A percentile compares a stretch with the other conserved stretches of the same genome.
Evolutionary conservation across 2,113 vertebrate species (phyloP).

Genomic region (Sander vitreus): DNA sequence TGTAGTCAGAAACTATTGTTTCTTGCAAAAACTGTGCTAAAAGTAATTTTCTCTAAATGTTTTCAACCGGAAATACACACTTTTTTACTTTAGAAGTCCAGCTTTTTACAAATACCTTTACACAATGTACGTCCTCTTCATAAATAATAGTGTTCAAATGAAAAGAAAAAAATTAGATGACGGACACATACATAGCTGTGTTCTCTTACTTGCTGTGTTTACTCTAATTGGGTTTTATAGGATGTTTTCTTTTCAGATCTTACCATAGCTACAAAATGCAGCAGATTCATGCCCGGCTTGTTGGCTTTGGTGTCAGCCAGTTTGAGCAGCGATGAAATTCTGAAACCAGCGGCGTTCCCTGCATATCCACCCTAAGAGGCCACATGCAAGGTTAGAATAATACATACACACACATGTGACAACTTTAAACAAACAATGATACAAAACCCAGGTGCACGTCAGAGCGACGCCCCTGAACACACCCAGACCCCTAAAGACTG

Average conservation of each 20-base stretch:
- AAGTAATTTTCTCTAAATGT: not conserved
- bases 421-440: constrained; percentile 66
- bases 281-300: constrained; percentile 88
- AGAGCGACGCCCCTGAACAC: constrained; percentile 44
- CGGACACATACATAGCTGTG: not conserved
- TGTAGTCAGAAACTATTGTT: not conserved
- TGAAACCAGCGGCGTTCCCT: constrained; percentile 88
- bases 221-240: not conserved
- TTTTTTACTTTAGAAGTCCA: not conserved
- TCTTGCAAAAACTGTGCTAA: not conserved
- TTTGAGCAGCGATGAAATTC: constrained; percentile 87
- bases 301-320: constrained; percentile 90
- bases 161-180: not conserved
- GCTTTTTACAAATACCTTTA: not conserved
- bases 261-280: constrained; percentile 91
- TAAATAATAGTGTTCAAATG: not conserved
- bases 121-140: not conserved
- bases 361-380: constrained; percentile 86
- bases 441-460: constrained; percentile 61
- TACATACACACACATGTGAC: constrained; percentile 19
- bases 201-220: not conserved
- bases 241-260: constrained; percentile 43
- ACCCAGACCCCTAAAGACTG: constrained; percentile 8
- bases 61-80: not conserved
- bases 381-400: constrained; percentile 60